phyloP scores from a whole-genome alignment of 1,140 invertebrate genomes.

The Anoplolepis gracilipes region DNA sequence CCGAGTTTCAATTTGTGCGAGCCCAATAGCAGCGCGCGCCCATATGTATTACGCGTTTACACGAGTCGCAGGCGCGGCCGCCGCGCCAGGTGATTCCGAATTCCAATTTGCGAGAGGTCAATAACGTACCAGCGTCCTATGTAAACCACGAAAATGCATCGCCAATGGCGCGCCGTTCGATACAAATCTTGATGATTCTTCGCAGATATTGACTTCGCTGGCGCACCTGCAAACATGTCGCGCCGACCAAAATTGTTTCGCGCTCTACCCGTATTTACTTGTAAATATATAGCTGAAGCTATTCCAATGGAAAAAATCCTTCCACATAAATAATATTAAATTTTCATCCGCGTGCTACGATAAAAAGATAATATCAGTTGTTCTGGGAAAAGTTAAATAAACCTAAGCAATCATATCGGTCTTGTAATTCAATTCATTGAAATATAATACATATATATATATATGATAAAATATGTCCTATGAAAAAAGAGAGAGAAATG shows the following conservation, averaged over 20 bases:
- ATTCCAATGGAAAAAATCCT: neutral
- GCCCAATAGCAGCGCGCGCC: conserved; percentile 19
- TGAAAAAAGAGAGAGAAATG: neutral
- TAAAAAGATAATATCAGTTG: neutral
- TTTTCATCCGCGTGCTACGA: neutral
- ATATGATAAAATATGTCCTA: neutral
- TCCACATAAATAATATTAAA: neutral
- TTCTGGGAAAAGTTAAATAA: neutral
- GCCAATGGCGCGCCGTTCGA: conserved; percentile 36
- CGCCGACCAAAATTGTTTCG: conserved; percentile 19
- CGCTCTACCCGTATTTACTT: conserved; percentile 4
- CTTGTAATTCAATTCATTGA: neutral
- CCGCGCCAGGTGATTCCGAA: conserved; percentile 55
- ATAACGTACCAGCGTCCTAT: conserved; percentile 56
- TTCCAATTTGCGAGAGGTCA: conserved; percentile 64
- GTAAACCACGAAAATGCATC: conserved; percentile 53
- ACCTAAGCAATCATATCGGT: neutral
- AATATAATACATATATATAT: neutral
- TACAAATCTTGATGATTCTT: conserved; percentile 61
- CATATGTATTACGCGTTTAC: conserved; percentile 60
- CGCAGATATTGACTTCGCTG: conserved; percentile 68
- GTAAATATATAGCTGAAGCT: neutral
- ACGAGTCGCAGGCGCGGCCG: conserved; percentile 49
- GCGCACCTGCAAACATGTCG: conserved; percentile 30
- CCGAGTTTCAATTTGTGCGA: conserved; percentile 58